A percentile compares a stretch with the other conserved stretches of the same genome.
Conservation (phyloP, 2,888 invertebrate species). For the Drosophila mercatorum region DNA sequence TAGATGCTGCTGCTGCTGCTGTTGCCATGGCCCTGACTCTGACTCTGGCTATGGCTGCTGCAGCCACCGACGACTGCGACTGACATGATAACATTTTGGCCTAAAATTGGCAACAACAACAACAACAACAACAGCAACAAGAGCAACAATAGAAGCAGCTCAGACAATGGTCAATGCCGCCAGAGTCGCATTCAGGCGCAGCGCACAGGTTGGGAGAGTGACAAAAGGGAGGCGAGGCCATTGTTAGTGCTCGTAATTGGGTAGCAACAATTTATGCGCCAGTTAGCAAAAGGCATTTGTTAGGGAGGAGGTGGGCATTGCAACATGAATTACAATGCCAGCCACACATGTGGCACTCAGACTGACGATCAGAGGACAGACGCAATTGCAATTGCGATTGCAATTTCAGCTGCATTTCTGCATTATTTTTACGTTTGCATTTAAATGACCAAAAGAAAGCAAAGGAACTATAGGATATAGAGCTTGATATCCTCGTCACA, state of each 20-base stretch:
- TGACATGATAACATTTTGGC: constrained; percentile 80
- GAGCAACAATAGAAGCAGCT: constrained; percentile 45
- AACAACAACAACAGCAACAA: constrained; percentile 25
- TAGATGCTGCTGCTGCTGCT: constrained; percentile 2
- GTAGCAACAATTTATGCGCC: constrained; percentile 79
- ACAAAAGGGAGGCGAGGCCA: constrained; percentile 27
- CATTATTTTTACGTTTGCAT: constrained; percentile 66
- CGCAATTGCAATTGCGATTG: constrained; percentile 59
- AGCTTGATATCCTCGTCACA: constrained; percentile 36
- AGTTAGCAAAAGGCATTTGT: constrained; percentile 29
- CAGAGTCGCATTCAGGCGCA: constrained; percentile 39
- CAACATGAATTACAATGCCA: constrained; percentile 70
- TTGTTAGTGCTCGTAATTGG: constrained; percentile 79
- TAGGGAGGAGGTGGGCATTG: constrained; percentile 12
- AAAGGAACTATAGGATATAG: constrained; percentile 15
- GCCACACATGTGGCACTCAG: constrained; percentile 62
- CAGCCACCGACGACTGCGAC: constrained; percentile 72
- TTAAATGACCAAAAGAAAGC: constrained; percentile 45
- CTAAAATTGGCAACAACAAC: constrained; percentile 80
- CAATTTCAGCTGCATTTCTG: constrained; percentile 70
- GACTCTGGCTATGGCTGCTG: constrained; percentile 26
- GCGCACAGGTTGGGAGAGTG: constrained; percentile 12
- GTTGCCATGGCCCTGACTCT: neutral
- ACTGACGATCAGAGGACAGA: constrained; percentile 29
- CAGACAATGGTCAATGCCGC: constrained; percentile 53